phyloP scores from a whole-genome alignment of 2,888 invertebrate species.

The Dicycla oo region DNA sequence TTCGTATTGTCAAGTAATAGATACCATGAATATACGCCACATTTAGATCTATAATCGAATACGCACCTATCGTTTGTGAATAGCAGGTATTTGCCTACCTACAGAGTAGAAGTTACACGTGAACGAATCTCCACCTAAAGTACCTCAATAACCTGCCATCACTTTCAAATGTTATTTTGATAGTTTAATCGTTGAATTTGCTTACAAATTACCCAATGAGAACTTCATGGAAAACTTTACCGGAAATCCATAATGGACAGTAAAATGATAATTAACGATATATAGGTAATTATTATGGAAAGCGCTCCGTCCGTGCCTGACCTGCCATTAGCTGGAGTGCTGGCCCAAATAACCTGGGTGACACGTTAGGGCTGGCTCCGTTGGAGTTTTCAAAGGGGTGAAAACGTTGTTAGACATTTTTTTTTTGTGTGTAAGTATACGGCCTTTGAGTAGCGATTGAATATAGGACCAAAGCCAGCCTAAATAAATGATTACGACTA shows the following conservation, averaged over 20 bases:
- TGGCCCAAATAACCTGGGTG: slow-evolving; percentile 71
- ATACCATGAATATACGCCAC: neutral
- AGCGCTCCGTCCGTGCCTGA: slow-evolving; percentile 59
- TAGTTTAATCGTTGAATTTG: slow-evolving; percentile 27
- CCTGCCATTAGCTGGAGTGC: slow-evolving; percentile 73
- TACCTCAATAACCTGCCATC: neutral
- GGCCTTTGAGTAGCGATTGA: neutral
- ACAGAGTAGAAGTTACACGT: neutral
- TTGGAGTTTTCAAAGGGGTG: slow-evolving; percentile 2
- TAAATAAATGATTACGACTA: neutral
- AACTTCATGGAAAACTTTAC: slow-evolving; percentile 48
- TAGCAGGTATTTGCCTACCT: too few species aligned
- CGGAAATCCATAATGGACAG: slow-evolving; percentile 60
- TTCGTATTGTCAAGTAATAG: neutral
- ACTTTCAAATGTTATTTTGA: slow-evolving; percentile 35
- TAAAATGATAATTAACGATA: slow-evolving; percentile 67
- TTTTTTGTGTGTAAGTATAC: neutral
- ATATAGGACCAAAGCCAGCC: neutral
- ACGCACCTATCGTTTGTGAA: too few species aligned
- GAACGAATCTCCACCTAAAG: slow-evolving; percentile 8
- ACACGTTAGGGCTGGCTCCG: slow-evolving; percentile 48
- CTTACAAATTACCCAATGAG: slow-evolving; percentile 25
- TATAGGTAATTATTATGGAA: slow-evolving; percentile 68
- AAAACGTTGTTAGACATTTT: neutral
- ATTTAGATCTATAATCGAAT: too few species aligned